Base-by-base conservation (phyloP, 2,113 vertebrate species). In the Scortum barcoo region DNA sequence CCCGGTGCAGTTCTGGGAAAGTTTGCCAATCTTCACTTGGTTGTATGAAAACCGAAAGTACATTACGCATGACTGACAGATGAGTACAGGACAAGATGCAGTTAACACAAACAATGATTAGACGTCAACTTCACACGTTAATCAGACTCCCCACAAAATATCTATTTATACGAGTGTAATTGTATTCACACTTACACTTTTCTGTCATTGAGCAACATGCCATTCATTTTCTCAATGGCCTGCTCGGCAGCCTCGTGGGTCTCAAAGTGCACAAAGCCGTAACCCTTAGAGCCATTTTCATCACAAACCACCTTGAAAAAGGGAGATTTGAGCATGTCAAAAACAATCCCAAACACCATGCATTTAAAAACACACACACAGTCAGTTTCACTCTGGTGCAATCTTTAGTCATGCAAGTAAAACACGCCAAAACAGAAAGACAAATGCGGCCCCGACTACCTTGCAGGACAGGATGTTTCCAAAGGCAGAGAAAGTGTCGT, bases 211-310 rank as follows among this genome's bases (percentile, higher is more conserved):
- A 99, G 97, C 94, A 99, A 97, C 98, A 99, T 99, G 92, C 98
- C 98, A 88, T 99, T 99, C 98, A 99, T 99, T 96, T 99, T 99
- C 91, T 99, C 98, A 95, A 99, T 99, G 94, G 98, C 98, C 88
- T 98, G 96, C 95, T 99, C 98, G 76, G 98, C 98, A 66, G 98
- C 98, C 95, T 99, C 98, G 69, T 99, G 98, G 86, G 98, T 99
- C 94, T 99, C 98, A 95, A 99, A 99, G 94, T 99, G 98, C 84
- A 99, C 98, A 96, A 99, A 99, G 89, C 98, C 98, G 91, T 99
- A 99, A 91, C 97, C 98, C 91, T 99, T 99, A 90, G 98, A 99
- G 86, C 98, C 98, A 96, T 99, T 99, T 95, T 99, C 98, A 96
- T 99, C 98, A 95, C 98, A 99, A 88, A 99, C 97, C 91, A 99